Evolutionary conservation across 2,888 invertebrate species (phyloP).

Genomic region (Tenthredo distinguenda): DNA sequence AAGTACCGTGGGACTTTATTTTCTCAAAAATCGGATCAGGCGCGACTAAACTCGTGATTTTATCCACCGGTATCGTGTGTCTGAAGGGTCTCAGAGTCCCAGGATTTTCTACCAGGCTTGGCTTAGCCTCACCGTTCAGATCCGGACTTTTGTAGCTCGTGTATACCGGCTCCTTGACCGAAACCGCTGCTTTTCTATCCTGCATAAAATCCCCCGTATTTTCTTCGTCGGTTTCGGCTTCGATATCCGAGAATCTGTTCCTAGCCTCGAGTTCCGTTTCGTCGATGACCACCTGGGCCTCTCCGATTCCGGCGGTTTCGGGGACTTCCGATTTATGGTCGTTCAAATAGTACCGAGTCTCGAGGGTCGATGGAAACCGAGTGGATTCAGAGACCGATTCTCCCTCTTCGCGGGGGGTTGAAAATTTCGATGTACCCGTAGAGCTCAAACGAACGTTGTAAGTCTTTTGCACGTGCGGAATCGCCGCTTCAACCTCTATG

Average conservation of each 20-base stretch:
- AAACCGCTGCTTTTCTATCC: background rate
- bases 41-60: slow-evolving; percentile 67
- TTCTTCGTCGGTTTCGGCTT: slow-evolving; percentile 59
- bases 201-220: slow-evolving; percentile 62
- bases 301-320: slow-evolving; percentile 70
- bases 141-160: slow-evolving; percentile 75
- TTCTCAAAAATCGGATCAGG: slow-evolving; percentile 6
- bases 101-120: slow-evolving; percentile 71
- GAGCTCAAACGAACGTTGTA: slow-evolving; percentile 69
- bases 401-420: background rate
- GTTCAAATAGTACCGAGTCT: background rate
- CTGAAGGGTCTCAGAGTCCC: slow-evolving; percentile 73
- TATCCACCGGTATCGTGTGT: slow-evolving; percentile 76
- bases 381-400: background rate
- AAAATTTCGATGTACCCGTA: background rate
- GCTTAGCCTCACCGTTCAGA: slow-evolving; percentile 67
- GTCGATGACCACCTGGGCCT: slow-evolving; percentile 75
- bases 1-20: background rate
- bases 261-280: slow-evolving; percentile 71
- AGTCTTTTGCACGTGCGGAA: slow-evolving; percentile 67
- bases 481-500: slow-evolving; percentile 70
- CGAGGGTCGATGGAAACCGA: background rate
- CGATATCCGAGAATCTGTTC: slow-evolving; percentile 68
- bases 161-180: slow-evolving; percentile 67
- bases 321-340: background rate